Conservation (phyloP, 2,888 invertebrate species). For the Parnassius orleans region DNA sequence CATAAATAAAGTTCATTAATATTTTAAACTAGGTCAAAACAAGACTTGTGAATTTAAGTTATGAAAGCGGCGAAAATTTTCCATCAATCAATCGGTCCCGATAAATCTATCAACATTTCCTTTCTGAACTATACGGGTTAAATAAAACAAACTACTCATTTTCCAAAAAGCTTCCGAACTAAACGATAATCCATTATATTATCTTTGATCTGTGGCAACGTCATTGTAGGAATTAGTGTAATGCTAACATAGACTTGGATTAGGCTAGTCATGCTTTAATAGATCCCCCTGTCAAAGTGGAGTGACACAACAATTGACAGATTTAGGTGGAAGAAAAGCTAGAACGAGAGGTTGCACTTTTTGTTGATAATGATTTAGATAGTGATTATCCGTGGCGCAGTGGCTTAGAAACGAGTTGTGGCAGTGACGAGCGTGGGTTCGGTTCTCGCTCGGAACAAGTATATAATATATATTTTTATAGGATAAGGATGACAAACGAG, state of each 20-base stretch:
- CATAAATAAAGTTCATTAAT: too few relatives aligned
- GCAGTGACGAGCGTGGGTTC: too few relatives aligned
- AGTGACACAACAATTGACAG: constrained; percentile 20
- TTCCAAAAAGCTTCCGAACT: constrained; percentile 12
- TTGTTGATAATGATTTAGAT: too few relatives aligned
- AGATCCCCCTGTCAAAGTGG: constrained; percentile 22
- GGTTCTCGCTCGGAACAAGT: too few relatives aligned
- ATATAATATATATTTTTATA: too few relatives aligned
- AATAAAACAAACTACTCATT: constrained; percentile 16
- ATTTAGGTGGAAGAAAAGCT: constrained; percentile 1
- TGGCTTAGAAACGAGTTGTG: too few relatives aligned
- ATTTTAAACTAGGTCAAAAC: not conserved
- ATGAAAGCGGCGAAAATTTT: constrained; percentile 4
- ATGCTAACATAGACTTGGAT: constrained; percentile 23
- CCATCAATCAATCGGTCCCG: constrained; percentile 14
- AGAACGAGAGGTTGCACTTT: too few relatives aligned
- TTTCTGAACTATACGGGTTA: constrained; percentile 12
- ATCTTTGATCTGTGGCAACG: constrained; percentile 30
- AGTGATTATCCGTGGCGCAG: too few relatives aligned
- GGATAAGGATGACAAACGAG: too few relatives aligned
- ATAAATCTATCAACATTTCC: constrained; percentile 8
- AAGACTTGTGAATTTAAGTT: not conserved
- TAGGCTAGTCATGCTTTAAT: constrained; percentile 26
- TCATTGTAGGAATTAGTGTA: constrained; percentile 30
- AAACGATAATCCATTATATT: constrained; percentile 31